Evolutionary conservation across 2,888 invertebrate genomes (phyloP).

Genomic region (Caenorhabditis japonica): DNA sequence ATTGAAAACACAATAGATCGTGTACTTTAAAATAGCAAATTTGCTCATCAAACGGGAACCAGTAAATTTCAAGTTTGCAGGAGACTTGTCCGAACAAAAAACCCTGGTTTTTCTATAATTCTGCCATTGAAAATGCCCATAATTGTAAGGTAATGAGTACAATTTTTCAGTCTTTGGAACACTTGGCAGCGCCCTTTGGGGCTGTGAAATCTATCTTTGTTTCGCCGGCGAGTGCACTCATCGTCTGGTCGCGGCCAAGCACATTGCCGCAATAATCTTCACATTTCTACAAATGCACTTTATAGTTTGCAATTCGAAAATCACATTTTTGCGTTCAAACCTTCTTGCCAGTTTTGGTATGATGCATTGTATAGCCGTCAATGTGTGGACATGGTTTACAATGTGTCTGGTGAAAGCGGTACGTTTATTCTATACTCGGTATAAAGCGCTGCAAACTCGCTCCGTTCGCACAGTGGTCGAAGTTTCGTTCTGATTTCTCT

Average conservation of each 20-base stretch:
- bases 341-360: slow-evolving; percentile 70
- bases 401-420: slow-evolving; percentile 74
- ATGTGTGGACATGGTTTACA: slow-evolving; percentile 75
- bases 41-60: too few species aligned
- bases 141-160: too few species aligned
- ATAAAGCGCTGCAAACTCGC: too few species aligned
- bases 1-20: too few species aligned
- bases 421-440: background rate
- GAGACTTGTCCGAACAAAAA: too few species aligned
- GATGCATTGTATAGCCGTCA: slow-evolving; percentile 75
- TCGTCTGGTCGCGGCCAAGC: slow-evolving; percentile 62
- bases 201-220: slow-evolving; percentile 72
- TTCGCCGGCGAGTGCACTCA: slow-evolving; percentile 26
- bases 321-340: slow-evolving; percentile 63
- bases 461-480: too few species aligned
- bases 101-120: too few species aligned
- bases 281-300: slow-evolving; percentile 77
- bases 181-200: slow-evolving; percentile 70
- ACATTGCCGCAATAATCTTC: slow-evolving; percentile 70
- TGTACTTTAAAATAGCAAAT: too few species aligned
- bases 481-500: too few species aligned
- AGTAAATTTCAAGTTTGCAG: too few species aligned
- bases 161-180: slow-evolving; percentile 68
- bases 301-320: slow-evolving; percentile 76
- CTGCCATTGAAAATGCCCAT: too few species aligned